phyloP scores from a whole-genome alignment of 2,888 invertebrate genomes.

The Tortrix viridana region DNA sequence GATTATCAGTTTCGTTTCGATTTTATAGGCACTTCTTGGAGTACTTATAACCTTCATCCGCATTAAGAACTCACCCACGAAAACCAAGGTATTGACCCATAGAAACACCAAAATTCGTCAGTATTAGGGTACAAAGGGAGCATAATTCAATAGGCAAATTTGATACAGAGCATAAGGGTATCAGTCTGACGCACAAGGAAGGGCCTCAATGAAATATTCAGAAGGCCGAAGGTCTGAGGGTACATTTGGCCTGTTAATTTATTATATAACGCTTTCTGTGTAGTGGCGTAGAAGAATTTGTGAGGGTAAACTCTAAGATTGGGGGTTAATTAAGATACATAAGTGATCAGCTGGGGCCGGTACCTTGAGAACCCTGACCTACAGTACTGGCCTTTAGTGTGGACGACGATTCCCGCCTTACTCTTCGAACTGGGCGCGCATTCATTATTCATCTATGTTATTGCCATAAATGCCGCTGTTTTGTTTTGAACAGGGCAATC shows the following conservation, averaged over 20 bases:
- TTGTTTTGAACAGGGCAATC: too few species aligned
- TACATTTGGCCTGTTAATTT: constrained; percentile 51
- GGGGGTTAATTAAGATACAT: background rate
- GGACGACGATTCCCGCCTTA: too few species aligned
- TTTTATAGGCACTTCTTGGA: too few species aligned
- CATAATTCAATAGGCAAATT: constrained; percentile 36
- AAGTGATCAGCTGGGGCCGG: background rate
- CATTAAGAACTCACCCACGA: too few species aligned
- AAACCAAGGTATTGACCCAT: too few species aligned
- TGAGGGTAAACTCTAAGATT: background rate
- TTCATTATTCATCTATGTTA: too few species aligned
- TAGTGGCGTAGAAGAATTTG: background rate
- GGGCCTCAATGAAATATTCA: constrained; percentile 59
- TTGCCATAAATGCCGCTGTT: too few species aligned
- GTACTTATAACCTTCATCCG: too few species aligned
- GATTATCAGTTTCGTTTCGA: too few species aligned
- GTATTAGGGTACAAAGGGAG: constrained; percentile 22
- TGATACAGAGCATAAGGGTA: constrained; percentile 29
- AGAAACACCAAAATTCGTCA: background rate
- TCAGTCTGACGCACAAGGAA: constrained; percentile 34
- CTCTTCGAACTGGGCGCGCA: too few species aligned
- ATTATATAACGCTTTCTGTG: constrained; percentile 42
- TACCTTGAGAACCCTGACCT: too few species aligned
- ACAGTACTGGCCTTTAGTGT: too few species aligned
- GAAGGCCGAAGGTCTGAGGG: constrained; percentile 49